Evolutionary conservation across 1,140 invertebrate species (phyloP).

Genomic region (Drosophila busckii): DNA sequence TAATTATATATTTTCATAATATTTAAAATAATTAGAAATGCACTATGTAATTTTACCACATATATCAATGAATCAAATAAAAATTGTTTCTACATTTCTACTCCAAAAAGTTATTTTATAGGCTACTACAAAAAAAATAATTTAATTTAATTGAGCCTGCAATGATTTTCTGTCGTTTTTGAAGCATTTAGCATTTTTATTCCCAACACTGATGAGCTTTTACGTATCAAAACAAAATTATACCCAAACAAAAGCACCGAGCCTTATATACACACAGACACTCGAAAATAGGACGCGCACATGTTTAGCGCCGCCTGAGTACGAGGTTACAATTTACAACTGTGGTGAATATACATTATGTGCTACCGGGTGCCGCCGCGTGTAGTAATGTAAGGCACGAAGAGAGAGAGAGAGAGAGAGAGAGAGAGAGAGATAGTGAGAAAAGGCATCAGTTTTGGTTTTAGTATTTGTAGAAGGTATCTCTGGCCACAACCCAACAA

Average conservation of each 20-base stretch:
- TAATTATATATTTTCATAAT: too few relatives aligned
- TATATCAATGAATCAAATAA: too few relatives aligned
- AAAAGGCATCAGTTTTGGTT: not conserved
- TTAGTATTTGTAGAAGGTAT: too few relatives aligned
- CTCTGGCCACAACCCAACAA: constrained; percentile 23
- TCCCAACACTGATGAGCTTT: constrained; percentile 31
- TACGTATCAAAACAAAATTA: constrained; percentile 58
- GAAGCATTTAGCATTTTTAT: not conserved
- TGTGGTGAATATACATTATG: constrained; percentile 55
- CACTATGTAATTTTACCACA: too few relatives aligned
- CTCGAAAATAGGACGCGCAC: constrained; percentile 36
- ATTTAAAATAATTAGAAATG: too few relatives aligned
- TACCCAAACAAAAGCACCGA: constrained; percentile 13
- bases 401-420: constrained; percentile 1
- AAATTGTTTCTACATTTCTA: too few relatives aligned
- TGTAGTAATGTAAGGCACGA: constrained; percentile 25
- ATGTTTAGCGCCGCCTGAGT: constrained; percentile 36
- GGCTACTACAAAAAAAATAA: too few relatives aligned
- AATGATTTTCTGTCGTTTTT: too few relatives aligned
- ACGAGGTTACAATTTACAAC: constrained; percentile 62
- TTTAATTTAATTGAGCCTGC: too few relatives aligned
- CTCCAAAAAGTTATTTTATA: too few relatives aligned
- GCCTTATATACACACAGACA: constrained; percentile 16
- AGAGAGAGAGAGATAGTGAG: not conserved
- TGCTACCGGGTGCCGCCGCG: constrained; percentile 17